A percentile compares a stretch with the other conserved stretches of the same genome.
These are phyloP conservation scores for Peromyscus californicus DNA, from an alignment of 2,113 vertebrate genomes.

Conservation along the genomic window DNA sequence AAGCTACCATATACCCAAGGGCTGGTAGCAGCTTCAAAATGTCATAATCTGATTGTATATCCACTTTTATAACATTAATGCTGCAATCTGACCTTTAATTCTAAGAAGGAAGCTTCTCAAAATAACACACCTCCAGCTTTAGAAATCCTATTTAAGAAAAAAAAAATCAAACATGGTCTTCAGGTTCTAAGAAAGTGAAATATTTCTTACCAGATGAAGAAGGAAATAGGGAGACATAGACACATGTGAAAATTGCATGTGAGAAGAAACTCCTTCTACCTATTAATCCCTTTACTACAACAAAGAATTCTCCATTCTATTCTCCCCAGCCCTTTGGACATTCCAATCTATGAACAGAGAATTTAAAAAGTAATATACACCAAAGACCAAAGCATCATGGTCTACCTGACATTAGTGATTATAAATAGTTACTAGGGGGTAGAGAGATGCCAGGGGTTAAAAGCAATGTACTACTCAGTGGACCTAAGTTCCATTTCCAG, in stretches of 20 bases:
- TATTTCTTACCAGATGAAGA: slow-evolving; percentile 48
- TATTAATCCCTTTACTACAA: not conserved
- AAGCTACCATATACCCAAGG: not conserved
- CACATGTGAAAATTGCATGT: not conserved
- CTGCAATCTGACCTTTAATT: slow-evolving; percentile 53
- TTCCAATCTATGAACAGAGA: not conserved
- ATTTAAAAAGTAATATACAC: slow-evolving; percentile 20
- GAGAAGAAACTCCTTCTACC: not conserved
- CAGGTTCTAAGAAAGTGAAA: slow-evolving; percentile 2
- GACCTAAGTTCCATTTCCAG: not conserved
- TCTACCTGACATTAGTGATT: not conserved
- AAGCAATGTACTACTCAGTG: not conserved
- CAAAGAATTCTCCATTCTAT: not conserved
- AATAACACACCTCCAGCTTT: slow-evolving; percentile 57
- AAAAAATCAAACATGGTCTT: not conserved
- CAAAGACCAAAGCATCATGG: slow-evolving; percentile 5
- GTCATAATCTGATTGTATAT: slow-evolving; percentile 43
- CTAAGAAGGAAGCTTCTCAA: slow-evolving; percentile 67
- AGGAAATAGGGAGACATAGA: not conserved
- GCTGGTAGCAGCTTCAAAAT: slow-evolving; percentile 6
- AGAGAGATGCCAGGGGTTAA: not conserved
- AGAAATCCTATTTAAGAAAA: slow-evolving; percentile 49
- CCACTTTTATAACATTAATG: slow-evolving; percentile 59
- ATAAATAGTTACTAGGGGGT: not conserved
- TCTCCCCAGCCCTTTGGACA: not conserved